A percentile compares a stretch with the other conserved stretches of the same genome.
phyloP scores from a whole-genome alignment of 2,113 vertebrate genomes.

The Recurvirostra avosetta region DNA sequence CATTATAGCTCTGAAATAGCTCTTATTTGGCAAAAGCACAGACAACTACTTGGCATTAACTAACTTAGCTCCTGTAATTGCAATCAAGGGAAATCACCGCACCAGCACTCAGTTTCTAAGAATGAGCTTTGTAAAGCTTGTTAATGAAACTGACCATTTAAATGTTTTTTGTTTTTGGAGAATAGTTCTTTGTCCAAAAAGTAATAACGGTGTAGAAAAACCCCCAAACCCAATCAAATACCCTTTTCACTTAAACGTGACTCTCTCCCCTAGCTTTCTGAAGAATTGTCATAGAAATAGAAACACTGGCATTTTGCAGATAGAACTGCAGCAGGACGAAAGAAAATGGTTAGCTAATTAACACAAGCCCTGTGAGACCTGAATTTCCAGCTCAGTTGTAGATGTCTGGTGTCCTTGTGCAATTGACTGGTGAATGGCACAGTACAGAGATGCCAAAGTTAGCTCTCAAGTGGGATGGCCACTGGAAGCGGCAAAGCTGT shows the following conservation, averaged over 20 bases:
- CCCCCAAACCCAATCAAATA: not conserved
- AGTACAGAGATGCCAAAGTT: not conserved
- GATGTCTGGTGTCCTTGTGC: not conserved
- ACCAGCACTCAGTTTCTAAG: not conserved
- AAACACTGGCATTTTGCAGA: not conserved
- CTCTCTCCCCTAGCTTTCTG: not conserved
- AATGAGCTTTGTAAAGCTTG: constrained; percentile 11
- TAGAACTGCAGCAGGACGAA: not conserved
- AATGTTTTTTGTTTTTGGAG: not conserved
- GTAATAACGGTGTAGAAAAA: not conserved
- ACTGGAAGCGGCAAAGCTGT: not conserved
- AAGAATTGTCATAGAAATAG: not conserved
- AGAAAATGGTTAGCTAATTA: not conserved
- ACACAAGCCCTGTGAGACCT: not conserved
- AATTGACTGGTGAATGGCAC: not conserved
- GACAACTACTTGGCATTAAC: constrained; percentile 18
- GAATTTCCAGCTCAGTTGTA: not conserved
- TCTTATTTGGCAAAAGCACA: constrained; percentile 45
- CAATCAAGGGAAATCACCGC: constrained; percentile 40
- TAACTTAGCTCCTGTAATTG: constrained; percentile 32
- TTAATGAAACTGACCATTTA: not conserved
- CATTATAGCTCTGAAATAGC: constrained; percentile 6
- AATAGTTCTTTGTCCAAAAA: not conserved
- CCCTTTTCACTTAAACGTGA: not conserved
- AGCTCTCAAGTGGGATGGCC: no score